Conservation (phyloP, 2,797 vertebrate genomes). For the Tamandua tetradactyla region DNA sequence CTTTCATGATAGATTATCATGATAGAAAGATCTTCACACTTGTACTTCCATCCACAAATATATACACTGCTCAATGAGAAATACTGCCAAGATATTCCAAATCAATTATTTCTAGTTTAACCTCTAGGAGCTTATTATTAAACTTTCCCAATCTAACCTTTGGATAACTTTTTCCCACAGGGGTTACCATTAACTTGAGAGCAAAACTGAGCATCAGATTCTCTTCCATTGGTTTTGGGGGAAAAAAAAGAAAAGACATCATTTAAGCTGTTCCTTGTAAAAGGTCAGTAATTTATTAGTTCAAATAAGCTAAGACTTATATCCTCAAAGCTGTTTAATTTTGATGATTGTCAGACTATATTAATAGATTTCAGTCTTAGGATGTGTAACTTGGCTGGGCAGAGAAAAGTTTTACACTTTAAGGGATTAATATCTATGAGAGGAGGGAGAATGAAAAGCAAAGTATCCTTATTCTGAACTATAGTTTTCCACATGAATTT, state of each 20-base stretch:
- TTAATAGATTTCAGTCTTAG: constrained; percentile 50
- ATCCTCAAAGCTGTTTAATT: not conserved
- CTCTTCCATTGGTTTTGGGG: constrained; percentile 21
- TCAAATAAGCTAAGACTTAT: constrained; percentile 17
- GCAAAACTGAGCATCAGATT: not conserved
- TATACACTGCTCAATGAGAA: not conserved
- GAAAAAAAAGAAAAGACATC: not conserved
- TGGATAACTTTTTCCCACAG: not conserved
- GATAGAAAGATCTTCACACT: constrained; percentile 1
- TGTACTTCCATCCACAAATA: not conserved
- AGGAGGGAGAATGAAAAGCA: constrained; percentile 9
- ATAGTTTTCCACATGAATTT: not conserved
- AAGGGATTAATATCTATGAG: constrained; percentile 23
- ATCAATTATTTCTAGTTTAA: constrained; percentile 17
- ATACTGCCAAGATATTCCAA: not conserved
- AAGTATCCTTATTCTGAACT: constrained; percentile 6
- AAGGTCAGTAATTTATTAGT: constrained; percentile 20
- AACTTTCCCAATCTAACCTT: not conserved
- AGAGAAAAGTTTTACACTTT: not conserved
- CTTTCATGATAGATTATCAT: not conserved
- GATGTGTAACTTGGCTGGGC: constrained; percentile 37
- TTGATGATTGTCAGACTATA: not conserved
- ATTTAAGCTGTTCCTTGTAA: constrained; percentile 24
- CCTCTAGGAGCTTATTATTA: constrained; percentile 6
- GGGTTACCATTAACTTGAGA: not conserved